Conservation (phyloP, 2,888 invertebrate species). For the Malthinus seriepunctatus region DNA sequence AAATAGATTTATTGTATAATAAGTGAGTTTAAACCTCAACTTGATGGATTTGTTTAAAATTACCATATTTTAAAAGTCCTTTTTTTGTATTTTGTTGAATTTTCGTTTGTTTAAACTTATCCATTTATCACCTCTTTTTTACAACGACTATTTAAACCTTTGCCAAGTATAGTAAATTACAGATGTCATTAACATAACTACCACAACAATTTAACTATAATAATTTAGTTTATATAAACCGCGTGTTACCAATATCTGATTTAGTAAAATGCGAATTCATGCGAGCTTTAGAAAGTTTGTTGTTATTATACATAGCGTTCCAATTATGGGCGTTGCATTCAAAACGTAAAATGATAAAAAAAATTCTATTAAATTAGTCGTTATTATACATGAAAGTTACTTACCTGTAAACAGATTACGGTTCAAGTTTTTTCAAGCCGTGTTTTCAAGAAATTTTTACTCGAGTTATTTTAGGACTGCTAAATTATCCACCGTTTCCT, state of each 20-base stretch:
- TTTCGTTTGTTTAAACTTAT: no score
- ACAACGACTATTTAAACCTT: no score
- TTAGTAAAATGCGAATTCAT: conserved; percentile 15
- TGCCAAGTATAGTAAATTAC: no score
- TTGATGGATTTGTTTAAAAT: no score
- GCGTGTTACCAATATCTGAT: conserved; percentile 15
- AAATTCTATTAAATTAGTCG: conserved; percentile 18
- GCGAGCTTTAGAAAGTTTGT: conserved; percentile 5
- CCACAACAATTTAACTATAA: conserved; percentile 7
- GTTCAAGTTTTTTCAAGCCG: background rate
- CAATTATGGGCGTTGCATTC: conserved; percentile 19
- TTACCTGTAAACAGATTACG: background rate
- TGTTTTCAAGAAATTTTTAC: background rate
- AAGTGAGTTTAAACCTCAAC: no score
- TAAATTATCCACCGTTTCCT: conserved; percentile 2
- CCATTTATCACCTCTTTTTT: no score
- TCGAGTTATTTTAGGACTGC: background rate
- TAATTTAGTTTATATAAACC: conserved; percentile 9
- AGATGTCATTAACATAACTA: background rate
- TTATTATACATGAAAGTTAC: conserved; percentile 9
- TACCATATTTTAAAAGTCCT: no score
- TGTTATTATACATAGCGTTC: conserved; percentile 17
- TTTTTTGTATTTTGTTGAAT: no score
- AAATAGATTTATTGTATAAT: no score
- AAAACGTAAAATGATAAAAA: conserved; percentile 14